phyloP scores from a whole-genome alignment of 2,113 vertebrate genomes.

The Glaucomys volans region DNA sequence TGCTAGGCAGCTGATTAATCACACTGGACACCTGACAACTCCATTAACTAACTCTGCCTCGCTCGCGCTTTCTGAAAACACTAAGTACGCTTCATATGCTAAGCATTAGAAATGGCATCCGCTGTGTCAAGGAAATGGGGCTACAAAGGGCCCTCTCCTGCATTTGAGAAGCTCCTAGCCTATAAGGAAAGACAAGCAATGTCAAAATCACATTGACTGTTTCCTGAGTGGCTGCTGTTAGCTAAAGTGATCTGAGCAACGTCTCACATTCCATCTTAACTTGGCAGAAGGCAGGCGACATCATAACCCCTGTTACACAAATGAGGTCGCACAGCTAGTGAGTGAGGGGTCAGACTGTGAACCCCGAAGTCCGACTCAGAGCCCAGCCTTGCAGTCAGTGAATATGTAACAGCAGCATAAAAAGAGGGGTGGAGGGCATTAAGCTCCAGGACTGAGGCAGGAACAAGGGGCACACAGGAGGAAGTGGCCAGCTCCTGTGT shows the following conservation, averaged over 20 bases:
- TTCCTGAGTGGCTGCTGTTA: too few species aligned
- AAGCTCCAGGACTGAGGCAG: accelerated
- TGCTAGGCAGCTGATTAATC: accelerated
- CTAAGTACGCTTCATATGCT: background rate
- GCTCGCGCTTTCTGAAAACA: background rate
- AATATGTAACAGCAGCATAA: background rate
- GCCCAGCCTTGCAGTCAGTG: accelerated
- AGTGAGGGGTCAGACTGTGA: background rate
- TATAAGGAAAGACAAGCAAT: background rate
- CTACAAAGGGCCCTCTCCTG: background rate
- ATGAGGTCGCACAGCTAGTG: background rate
- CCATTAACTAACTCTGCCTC: background rate
- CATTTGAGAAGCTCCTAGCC: background rate
- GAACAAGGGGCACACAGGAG: accelerated
- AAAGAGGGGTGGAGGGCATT: accelerated
- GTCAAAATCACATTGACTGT: accelerated
- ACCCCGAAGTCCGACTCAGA: background rate
- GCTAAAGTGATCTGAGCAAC: background rate
- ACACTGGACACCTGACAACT: accelerated
- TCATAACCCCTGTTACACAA: accelerated
- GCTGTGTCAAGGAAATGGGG: background rate
- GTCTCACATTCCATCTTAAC: background rate
- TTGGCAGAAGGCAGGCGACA: background rate
- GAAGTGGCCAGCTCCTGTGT: accelerated
- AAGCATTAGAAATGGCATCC: background rate